Base-by-base conservation (phyloP, 2,113 vertebrate genomes). In the Chaetorhynchus papuensis region DNA sequence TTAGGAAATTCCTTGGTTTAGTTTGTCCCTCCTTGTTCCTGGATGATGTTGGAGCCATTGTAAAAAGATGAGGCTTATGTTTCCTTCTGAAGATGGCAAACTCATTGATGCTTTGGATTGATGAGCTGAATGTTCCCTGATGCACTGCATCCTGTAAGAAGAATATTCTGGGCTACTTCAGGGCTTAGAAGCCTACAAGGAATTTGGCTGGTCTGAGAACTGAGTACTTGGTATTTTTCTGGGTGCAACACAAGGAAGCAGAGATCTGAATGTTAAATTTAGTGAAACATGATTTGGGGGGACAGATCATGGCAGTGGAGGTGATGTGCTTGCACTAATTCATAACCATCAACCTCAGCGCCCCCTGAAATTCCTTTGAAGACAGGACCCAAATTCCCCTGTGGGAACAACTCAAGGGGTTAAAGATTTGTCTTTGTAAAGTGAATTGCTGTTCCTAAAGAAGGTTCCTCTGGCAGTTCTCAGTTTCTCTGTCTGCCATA, bases 1-100 rank as follows among this genome's bases (percentile, higher is more conserved):
- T 92, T 89, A 90, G 88, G 95, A 96, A 96, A 53, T 96, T 81
- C 95, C 89, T 92, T 78, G 65, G 45, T 92, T 96, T 90, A 76
- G 69, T 87, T 94, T 96, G 77, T 96, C 37, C 69, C 65, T 96
- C 23, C 69, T 95, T 96, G 83, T 96, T 96, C 96, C 94, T 93
- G 92, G 57, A 81, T 92, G 31, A 78, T 90, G 86, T 57, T 78
- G 79, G 60, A 71, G 22, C 61, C 92, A 94, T 96, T 96, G 92
- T 96, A 53, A 89, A 87, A 95, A 87, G 79, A 72, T 9, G 11
- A 85, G 52, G 52, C 57, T 90, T 47, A 30, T 4, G 2, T 90
- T 96, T 96, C 96, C 93, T 92, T 95, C 76, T 68, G 60, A 87
- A 66, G 79, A 84, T 59, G 66, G 74, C 82, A 91, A 77, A 83